phyloP scores from a whole-genome alignment of 1,140 invertebrate species.

The Neodiprion pinetum region DNA sequence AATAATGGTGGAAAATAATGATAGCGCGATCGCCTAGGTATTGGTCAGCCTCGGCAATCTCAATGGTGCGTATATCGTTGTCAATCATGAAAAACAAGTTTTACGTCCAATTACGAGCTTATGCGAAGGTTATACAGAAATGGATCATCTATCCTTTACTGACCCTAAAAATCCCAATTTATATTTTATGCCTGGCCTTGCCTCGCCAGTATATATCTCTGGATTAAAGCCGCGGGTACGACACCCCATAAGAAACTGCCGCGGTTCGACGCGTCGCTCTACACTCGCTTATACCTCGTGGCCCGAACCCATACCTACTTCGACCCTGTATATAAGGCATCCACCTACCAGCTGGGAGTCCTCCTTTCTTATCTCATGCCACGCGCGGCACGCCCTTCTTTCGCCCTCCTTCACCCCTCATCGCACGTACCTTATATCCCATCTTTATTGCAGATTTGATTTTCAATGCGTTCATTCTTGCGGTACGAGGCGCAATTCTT shows the following conservation, averaged over 20 bases:
- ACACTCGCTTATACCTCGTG: neutral
- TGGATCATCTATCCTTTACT: slow-evolving; percentile 28
- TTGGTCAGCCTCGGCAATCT: neutral
- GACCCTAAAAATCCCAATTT: slow-evolving; percentile 38
- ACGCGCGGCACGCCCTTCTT: neutral
- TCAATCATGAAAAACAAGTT: slow-evolving; percentile 40
- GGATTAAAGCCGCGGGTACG: neutral
- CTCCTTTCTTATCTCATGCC: neutral
- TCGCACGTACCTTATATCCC: neutral
- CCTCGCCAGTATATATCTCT: neutral
- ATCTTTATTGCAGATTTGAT: neutral
- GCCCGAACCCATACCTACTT: neutral
- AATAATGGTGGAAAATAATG: neutral
- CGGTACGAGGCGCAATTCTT: neutral
- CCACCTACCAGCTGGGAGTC: neutral
- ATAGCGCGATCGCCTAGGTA: neutral
- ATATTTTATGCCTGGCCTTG: slow-evolving; percentile 22
- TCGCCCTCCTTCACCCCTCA: neutral
- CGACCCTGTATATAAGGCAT: neutral
- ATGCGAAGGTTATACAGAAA: slow-evolving; percentile 14
- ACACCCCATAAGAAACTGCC: slow-evolving; percentile 1
- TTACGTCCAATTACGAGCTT: slow-evolving; percentile 37
- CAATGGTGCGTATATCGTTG: neutral
- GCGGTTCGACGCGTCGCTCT: neutral
- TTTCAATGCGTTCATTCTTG: slow-evolving; percentile 1